Evolutionary conservation across 2,888 invertebrate species (phyloP), one percentile per base, ranked within the genome.

Genomic region (Tholera decimalis): DNA sequence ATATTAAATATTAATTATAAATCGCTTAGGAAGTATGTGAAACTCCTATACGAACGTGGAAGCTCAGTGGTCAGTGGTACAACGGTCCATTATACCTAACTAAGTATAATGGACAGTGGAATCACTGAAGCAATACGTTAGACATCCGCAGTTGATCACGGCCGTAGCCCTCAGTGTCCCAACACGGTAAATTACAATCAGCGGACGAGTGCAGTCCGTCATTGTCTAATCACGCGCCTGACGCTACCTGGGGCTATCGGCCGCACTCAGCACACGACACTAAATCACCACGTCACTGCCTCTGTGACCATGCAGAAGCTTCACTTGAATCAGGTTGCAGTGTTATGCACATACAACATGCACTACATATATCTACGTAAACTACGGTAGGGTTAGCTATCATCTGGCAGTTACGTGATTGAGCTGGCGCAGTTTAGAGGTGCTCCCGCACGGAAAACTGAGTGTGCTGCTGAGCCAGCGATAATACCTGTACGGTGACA

Each of bases 221-320:
- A 80, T 80, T 77, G 85, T 85, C 80, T 85, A 86, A 86, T 86
- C 84, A 83, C 83, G 28, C 33, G 6, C 7, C 55, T 15, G 67
- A 28, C 41, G 63, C 62, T 82, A 86, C 87, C 86, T 86, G 86
- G 85, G 77, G 64, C 79, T 85, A 76, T 73, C 81, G 61, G 66
- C 71, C 70, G 47, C 68, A 73, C 65, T 75, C 79, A 81, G 79
- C 76, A 47, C 59, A 28, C 26, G 37, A 46, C 83, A 85, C 85
- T 92, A 91, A 91, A 91, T 92, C 91, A 92, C 85, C 44, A 57
- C 57, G 78, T 63, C 72, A 60, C 44, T 54, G 59, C 46, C 39
- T 54, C 22, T 37, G 15, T 6, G 26, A 47, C 18, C 43, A 53
- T 24, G 44, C 85, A 81, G 83, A 77, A 74, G 67, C 13, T n/a